Base-by-base conservation (phyloP, 2,797 vertebrate genomes). In the Coilia nasus region DNA sequence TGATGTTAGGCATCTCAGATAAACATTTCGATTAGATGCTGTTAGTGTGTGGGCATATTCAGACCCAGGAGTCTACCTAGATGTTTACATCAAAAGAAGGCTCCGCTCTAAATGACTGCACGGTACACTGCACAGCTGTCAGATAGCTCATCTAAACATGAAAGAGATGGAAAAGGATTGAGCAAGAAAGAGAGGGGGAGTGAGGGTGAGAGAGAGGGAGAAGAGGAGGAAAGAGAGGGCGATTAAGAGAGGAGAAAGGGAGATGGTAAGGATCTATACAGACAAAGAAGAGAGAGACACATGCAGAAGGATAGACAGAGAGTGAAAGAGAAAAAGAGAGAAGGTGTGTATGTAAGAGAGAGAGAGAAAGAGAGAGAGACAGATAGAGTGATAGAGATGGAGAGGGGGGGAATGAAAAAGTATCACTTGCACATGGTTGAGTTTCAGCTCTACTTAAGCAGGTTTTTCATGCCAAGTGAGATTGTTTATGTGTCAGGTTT, bases 401-500 rank as follows among this genome's bases (percentile, higher is more conserved):
- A 31, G 67, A 19, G 67, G 12, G 67, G 15, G 67, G 15, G 28
- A 5, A 31, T 6, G 5, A 35, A 6, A 75, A 17, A 19, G 31
- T 19, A 19, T 6, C 67, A 75, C 67, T 19, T 28, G 25, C 28
- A 35, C 67, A 35, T 75, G 31, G 67, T 35, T 6, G 67, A 35
- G 28, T 75, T 75, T 35, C 64, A 71, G 15, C 54, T n/a, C 41
- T 1, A 21, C 14, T 9, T 47, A 14, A 23, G 82, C 47, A 50
- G 23, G 44, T 64, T 60, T 47, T 21, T 81, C 31, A 5, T 15
- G 21, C 57, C 9, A 82, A 62, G 31, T 82, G n/a, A 57, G 41
- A 21, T 60, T 81, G 44, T 31, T 50, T 21, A 85, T 83, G 59
- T 85, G 82, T 15, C 23, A 67, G 41, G 62, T n/a, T 23, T 87